Conservation (phyloP, 2,888 invertebrate genomes). For the Apamea crenata region DNA sequence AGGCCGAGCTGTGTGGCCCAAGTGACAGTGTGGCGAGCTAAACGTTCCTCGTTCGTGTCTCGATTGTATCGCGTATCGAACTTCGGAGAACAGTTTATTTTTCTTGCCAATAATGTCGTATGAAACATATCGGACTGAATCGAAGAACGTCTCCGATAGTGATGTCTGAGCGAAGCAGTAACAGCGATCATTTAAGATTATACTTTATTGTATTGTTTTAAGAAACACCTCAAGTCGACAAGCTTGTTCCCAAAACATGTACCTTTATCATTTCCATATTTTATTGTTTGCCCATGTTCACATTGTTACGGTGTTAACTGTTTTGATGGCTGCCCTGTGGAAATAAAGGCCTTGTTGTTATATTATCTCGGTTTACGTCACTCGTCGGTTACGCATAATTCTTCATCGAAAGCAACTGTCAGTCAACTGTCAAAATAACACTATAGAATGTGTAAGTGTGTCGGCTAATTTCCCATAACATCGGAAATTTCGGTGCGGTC, state of each 20-base stretch:
- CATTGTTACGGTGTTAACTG: conserved; percentile 55
- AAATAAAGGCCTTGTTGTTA: conserved; percentile 57
- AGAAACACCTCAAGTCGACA: background rate
- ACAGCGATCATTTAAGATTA: conserved; percentile 4
- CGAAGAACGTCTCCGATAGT: conserved; percentile 7
- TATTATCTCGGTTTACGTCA: conserved; percentile 73
- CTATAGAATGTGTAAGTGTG: conserved; percentile 76
- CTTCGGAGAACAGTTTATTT: conserved; percentile 63
- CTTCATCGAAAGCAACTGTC: conserved; percentile 87
- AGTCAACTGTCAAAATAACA: conserved; percentile 88
- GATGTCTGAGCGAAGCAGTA: conserved; percentile 3
- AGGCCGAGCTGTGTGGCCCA: conserved; percentile 77
- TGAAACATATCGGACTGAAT: conserved; percentile 33
- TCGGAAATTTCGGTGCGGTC: conserved; percentile 77
- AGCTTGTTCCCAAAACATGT: conserved; percentile 20
- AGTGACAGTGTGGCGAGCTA: conserved; percentile 65
- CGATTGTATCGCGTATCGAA: conserved; percentile 63
- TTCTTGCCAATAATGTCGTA: conserved; percentile 55
- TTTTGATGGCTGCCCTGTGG: conserved; percentile 56
- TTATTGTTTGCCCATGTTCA: conserved; percentile 33
- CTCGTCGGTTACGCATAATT: conserved; percentile 83
- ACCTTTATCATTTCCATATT: conserved; percentile 31
- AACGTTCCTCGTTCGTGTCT: conserved; percentile 59
- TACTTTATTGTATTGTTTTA: background rate
- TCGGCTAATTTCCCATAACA: conserved; percentile 82